Base-by-base conservation (phyloP, 37 sponge, comb jelly and placozoan genomes). In the Amphimedon queenslandica region DNA sequence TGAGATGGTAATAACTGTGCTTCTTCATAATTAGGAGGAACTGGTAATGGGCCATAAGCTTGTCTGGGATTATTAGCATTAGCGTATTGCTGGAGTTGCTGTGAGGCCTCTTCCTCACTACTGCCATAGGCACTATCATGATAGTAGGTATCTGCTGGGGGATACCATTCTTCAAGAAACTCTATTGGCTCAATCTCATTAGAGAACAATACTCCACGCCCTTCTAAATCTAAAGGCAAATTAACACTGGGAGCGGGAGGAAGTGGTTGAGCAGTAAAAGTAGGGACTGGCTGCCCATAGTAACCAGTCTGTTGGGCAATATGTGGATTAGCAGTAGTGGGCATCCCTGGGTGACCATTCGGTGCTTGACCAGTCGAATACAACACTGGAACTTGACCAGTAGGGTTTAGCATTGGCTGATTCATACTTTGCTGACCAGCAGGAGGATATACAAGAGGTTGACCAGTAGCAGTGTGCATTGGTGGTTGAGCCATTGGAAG, bases 1-100 rank as follows among this genome's bases (percentile, higher is more conserved):
- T 43, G 56, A 31, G 71, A 30, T 33, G 84, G 84, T 3, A 78
- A 55, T 3, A 23, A 25, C 5, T 37, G 42, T 1, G 78, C 70
- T 18, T 77, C 42, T 16, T 78, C 74, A 42, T 84, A 78, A 0
- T 58, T 20, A 25, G 84, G 84, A 29, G 84, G 84, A 0, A 40
- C 58, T 13, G 84, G 84, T 56, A 83, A 56, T 27, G 84, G 84
- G 0, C 76, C 76, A 27, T 64, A 2, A 1, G 70, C 70, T 20
- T 66, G 65, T n/a, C 83, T 27, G 0, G 63, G 60, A 55, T 79
- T 79, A 1, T 57, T 60, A 28, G 23, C 4, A 35, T 3, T 18
- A 24, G 31, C 34, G 30, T 42, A n/a, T n/a, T n/a, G n/a, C n/a
- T n/a, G n/a, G n/a, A n/a, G n/a, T n/a, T n/a, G n/a, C n/a, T n/a